These are phyloP conservation scores for Manacus vitellinus DNA, from an alignment of 2,113 vertebrate genomes.

Conservation along the genomic window DNA sequence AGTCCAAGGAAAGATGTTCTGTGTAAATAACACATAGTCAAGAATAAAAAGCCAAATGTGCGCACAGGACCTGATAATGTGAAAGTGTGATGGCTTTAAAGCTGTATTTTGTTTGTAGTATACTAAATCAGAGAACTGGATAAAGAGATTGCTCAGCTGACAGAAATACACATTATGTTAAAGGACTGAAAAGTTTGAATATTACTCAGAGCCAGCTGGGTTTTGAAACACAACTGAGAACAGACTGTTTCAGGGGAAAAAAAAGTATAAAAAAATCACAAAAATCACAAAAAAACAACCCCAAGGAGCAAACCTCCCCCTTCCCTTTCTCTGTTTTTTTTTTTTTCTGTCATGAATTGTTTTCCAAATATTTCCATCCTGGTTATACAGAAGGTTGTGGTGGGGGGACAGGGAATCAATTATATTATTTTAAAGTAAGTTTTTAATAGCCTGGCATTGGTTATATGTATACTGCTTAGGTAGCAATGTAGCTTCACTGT, in stretches of 20 bases:
- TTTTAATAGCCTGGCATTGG: not conserved
- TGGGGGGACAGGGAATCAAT: not conserved
- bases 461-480: not conserved
- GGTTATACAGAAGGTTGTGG: not conserved
- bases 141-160: not conserved
- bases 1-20: constrained; percentile 35
- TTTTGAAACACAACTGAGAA: not conserved
- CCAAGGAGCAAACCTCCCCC: not conserved
- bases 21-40: constrained; percentile 30
- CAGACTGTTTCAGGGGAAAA: not conserved
- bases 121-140: not conserved
- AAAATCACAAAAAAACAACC: not conserved
- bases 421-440: not conserved
- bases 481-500: not conserved
- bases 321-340: not conserved
- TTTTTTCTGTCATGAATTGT: not conserved
- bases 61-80: not conserved
- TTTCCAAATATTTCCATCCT: not conserved
- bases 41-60: constrained; percentile 33
- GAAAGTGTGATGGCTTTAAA: not conserved
- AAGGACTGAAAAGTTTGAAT: not conserved
- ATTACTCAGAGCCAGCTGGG: not conserved
- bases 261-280: not conserved
- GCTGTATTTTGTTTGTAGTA: not conserved
- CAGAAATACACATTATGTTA: not conserved